Base-by-base conservation (phyloP, 2,888 invertebrate genomes). In the Priocnemis perturbator region DNA sequence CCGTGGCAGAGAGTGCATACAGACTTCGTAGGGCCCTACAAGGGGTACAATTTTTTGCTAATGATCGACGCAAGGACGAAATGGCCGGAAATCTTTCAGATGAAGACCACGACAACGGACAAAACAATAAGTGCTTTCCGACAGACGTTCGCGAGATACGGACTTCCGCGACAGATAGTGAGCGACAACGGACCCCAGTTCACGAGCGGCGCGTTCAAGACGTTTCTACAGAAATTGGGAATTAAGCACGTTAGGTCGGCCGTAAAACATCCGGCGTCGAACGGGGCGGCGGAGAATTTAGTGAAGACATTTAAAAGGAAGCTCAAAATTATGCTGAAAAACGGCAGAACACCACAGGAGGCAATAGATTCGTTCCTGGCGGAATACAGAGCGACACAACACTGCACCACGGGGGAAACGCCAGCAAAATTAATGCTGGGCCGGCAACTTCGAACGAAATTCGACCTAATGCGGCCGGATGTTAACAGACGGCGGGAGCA, bases 61-160 rank as follows among this genome's bases (percentile, higher is more conserved):
- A 58, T 81, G 5, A 59, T 77, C 2, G 79, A 81, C 52, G 58
- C 77, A n/a, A 74, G 64, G 47, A 70, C 67, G 0, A 77, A 78
- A 56, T 79, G 78, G 79, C 66, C 77, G 0, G 79, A 83, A 59
- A n/a, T n/a, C n/a, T n/a, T n/a, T n/a, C n/a, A n/a, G n/a, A n/a
- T n/a, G n/a, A n/a, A n/a, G n/a, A n/a, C n/a, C n/a, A n/a, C n/a
- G n/a, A n/a, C n/a, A n/a, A n/a, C n/a, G n/a, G n/a, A n/a, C n/a
- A n/a, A n/a, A n/a, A n/a, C n/a, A n/a, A n/a, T n/a, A n/a, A n/a
- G n/a, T n/a, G n/a, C n/a, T n/a, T n/a, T n/a, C n/a, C n/a, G n/a
- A n/a, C n/a, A n/a, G n/a, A n/a, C n/a, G n/a, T n/a, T n/a, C n/a
- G n/a, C n/a, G n/a, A n/a, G n/a, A n/a, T n/a, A n/a, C n/a, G n/a